A percentile compares a stretch with the other conserved stretches of the same genome.
Evolutionary conservation across 2,888 invertebrate species (phyloP).

Genomic region (Cheilosia grossa): DNA sequence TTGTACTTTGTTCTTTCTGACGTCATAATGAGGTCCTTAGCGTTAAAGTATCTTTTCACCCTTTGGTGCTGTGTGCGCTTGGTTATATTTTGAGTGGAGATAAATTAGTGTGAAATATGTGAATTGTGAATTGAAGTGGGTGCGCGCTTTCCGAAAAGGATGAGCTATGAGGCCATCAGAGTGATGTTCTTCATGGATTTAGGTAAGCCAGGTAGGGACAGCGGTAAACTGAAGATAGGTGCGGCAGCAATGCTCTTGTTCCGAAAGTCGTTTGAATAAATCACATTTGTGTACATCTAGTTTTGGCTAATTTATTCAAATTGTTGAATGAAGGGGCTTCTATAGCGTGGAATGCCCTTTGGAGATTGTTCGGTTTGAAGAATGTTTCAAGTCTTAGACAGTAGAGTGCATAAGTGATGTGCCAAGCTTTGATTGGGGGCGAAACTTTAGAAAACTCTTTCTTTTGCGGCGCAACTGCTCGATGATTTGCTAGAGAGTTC

Average conservation of each 20-base stretch:
- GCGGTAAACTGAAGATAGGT: slow-evolving; percentile 7
- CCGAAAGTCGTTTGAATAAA: slow-evolving; percentile 47
- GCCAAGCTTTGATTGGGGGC: too few relatives aligned
- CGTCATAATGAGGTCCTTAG: slow-evolving; percentile 69
- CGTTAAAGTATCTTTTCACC: slow-evolving; percentile 54
- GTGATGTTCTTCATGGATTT: slow-evolving; percentile 2
- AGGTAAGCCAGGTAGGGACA: background rate
- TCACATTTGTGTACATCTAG: slow-evolving; percentile 11
- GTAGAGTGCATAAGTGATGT: too few relatives aligned
- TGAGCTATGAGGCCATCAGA: slow-evolving; percentile 48
- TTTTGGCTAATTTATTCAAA: slow-evolving; percentile 10
- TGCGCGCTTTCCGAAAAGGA: slow-evolving; percentile 33
- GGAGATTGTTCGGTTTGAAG: background rate
- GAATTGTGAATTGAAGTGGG: slow-evolving; percentile 58
- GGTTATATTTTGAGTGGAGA: slow-evolving; percentile 58
- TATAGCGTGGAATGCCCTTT: background rate
- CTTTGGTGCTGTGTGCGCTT: slow-evolving; percentile 37
- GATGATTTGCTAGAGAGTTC: too few relatives aligned
- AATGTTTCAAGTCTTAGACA: too few relatives aligned
- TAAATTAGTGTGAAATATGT: slow-evolving; percentile 68
- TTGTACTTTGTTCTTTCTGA: slow-evolving; percentile 40
- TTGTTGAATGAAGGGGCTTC: background rate
- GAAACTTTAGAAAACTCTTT: too few relatives aligned
- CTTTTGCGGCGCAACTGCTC: too few relatives aligned
- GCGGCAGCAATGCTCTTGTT: slow-evolving; percentile 26